A percentile compares a stretch with the other conserved stretches of the same genome.
phyloP scores from a whole-genome alignment of 1,140 invertebrate genomes.

The Mizuhopecten yessoensis region DNA sequence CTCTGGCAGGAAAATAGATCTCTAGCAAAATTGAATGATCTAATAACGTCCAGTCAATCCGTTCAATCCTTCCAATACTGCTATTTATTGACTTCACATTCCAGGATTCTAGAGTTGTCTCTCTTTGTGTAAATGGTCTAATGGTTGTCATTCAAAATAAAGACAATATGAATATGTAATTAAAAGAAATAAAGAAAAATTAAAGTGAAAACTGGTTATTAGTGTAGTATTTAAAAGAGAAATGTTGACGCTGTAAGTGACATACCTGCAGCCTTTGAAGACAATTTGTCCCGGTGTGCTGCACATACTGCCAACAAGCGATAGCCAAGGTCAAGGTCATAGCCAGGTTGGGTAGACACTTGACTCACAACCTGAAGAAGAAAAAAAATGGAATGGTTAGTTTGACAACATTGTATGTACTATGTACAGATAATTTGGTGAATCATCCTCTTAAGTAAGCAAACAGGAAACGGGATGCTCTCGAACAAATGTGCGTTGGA shows the following conservation, averaged over 20 bases:
- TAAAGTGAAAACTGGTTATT: no score
- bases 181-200: no score
- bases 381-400: no score
- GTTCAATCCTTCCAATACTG: not conserved
- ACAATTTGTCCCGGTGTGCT: slow-evolving; percentile 83
- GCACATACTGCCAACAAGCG: slow-evolving; percentile 83
- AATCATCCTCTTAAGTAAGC: no score
- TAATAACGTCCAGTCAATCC: slow-evolving; percentile 26
- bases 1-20: slow-evolving; percentile 25
- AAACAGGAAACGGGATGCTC: not conserved
- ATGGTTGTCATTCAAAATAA: no score
- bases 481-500: not conserved
- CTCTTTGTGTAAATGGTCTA: slow-evolving; percentile 38
- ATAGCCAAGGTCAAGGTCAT: slow-evolving; percentile 84
- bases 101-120: slow-evolving; percentile 25
- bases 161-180: no score
- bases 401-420: no score
- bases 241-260: no score
- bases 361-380: slow-evolving; percentile 83
- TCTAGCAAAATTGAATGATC: slow-evolving; percentile 28
- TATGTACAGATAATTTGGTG: no score
- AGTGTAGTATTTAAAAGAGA: no score
- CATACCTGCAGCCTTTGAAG: slow-evolving; percentile 83
- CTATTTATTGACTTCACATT: slow-evolving; percentile 6
- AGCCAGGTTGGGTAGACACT: slow-evolving; percentile 83